Evolutionary conservation across 2,888 invertebrate genomes (phyloP), one percentile per base, ranked within the genome.

Genomic region (Monoplex corrugatus): DNA sequence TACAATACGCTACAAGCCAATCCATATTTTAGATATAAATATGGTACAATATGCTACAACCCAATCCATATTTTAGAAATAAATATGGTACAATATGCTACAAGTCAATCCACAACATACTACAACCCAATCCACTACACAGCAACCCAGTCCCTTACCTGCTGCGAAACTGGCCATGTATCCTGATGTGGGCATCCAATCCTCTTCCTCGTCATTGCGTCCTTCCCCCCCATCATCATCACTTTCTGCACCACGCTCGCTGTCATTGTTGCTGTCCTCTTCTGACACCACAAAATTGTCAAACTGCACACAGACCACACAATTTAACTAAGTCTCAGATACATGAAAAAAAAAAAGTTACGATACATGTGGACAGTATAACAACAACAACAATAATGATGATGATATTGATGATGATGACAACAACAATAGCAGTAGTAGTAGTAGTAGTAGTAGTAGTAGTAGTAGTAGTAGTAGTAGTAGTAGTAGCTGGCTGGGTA

Each of bases 141-240:
- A n/a, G n/a, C n/a, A n/a, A n/a, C n/a, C n/a, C n/a, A n/a, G n/a
- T n/a, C n/a, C n/a, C n/a, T n/a, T 68, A 78, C 86, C 87, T 86
- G 85, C 78, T 38, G 87, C 45, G 88, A 93, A 92, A 83, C 93
- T 93, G 28, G 93, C 92, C 43, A 86, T 86, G 89, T 93, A 93
- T 72, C 91, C 92, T 38, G 84, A 50, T 2, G 84, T 45, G 6
- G 84, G 84, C 35, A 84, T 5, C 84, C 84, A 84, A 38, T 84
- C 84, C 19, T 84, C 84, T 23, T 38, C 84, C 44, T 35, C 38
- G 0, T 83, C 45, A 10, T 40, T 19, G 19, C 43, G 8, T 23
- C 43, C 78, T 16, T 63, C 88, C 16, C 40, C 63, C 10, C 78
- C 45, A 28, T 88, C 57, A 23, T 85, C 86, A 38, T 75, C 89